Evolutionary conservation across 2,113 vertebrate genomes (phyloP).

Genomic region (Anseranas semipalmata): DNA sequence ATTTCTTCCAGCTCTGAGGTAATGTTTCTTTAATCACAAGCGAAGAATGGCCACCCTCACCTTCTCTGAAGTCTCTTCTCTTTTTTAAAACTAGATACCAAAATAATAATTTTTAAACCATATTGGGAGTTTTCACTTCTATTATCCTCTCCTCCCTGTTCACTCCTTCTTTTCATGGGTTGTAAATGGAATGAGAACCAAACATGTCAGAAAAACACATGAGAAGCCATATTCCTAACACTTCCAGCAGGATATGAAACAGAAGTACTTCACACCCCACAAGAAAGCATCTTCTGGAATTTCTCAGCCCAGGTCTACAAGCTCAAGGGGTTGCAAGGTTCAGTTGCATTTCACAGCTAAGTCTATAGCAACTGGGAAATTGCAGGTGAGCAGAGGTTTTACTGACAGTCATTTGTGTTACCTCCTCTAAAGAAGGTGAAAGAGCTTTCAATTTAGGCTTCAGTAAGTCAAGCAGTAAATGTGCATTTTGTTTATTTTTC

Average conservation of each 20-base stretch:
- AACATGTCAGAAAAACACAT: not conserved
- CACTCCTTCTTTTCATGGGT: not conserved
- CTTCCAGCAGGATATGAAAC: not conserved
- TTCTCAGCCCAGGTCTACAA: not conserved
- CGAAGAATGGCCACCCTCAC: not conserved
- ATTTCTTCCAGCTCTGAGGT: constrained; percentile 30
- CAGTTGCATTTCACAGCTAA: not conserved
- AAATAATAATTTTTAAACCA: not conserved
- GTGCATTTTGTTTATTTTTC: not conserved
- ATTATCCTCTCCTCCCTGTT: not conserved
- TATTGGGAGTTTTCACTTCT: not conserved
- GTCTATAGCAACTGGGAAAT: not conserved
- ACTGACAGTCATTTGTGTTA: not conserved
- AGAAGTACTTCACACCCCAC: not conserved
- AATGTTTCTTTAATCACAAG: not conserved
- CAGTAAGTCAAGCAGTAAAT: not conserved
- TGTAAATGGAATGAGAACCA: not conserved
- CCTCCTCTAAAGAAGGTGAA: not conserved
- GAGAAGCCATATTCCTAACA: not conserved
- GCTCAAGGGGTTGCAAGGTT: not conserved
- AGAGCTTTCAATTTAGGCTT: constrained; percentile 2
- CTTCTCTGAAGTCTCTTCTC: not conserved
- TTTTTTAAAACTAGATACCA: not conserved
- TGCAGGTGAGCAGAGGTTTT: not conserved
- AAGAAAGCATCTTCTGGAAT: not conserved